A percentile compares a stretch with the other conserved stretches of the same genome.
Evolutionary conservation across 2,113 vertebrate genomes (phyloP).

Genomic region (Heliornis fulica): DNA sequence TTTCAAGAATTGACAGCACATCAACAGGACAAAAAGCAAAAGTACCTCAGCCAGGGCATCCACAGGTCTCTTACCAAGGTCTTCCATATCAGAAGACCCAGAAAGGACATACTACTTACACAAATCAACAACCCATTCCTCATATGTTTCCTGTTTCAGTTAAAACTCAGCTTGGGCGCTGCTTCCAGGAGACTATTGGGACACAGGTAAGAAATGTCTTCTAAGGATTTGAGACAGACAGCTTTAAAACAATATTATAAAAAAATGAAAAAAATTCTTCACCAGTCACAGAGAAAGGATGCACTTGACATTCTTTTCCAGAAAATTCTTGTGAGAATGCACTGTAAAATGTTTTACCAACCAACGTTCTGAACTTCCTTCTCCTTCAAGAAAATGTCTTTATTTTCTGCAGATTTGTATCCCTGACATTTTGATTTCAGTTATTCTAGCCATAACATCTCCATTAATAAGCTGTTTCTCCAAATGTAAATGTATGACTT

Average conservation of each 20-base stretch:
- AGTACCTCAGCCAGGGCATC: constrained; percentile 75
- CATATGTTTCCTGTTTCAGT: constrained; percentile 87
- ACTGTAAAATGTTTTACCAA: neutral
- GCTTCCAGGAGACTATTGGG: constrained; percentile 95
- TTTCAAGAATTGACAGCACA: constrained; percentile 88
- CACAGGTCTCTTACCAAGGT: constrained; percentile 84
- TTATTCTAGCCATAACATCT: neutral
- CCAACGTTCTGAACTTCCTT: neutral
- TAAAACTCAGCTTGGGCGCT: constrained; percentile 91
- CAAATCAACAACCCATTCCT: constrained; percentile 84
- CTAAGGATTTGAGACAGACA: neutral
- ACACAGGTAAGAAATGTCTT: constrained; percentile 82
- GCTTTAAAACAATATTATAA: neutral
- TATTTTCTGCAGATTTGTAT: neutral
- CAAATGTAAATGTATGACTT: neutral
- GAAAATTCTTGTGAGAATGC: neutral
- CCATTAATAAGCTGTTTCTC: neutral
- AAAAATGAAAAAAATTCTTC: neutral
- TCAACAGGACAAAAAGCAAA: constrained; percentile 82
- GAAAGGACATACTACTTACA: constrained; percentile 80
- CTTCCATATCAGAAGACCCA: constrained; percentile 85
- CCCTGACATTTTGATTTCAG: neutral
- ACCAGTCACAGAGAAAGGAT: neutral
- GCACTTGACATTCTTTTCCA: neutral
- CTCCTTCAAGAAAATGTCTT: neutral